Base-by-base conservation (phyloP, 2,797 vertebrate genomes). In the Carduelis carduelis region DNA sequence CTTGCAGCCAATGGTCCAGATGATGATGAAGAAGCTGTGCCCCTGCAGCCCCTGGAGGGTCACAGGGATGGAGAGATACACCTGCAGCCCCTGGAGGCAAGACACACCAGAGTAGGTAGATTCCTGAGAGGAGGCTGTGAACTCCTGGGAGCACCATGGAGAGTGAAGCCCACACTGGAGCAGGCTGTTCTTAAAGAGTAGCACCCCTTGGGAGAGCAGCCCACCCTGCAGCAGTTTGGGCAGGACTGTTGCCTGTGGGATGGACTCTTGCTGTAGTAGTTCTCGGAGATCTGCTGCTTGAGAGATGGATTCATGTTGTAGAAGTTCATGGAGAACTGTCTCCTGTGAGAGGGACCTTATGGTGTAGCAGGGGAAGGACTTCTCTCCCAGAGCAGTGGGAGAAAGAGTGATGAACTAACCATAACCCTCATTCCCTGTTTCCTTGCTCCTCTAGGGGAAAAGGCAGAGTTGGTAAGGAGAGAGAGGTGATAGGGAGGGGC, bases 211-310 rank as follows among this genome's bases (percentile, higher is more conserved):
- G 41, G 28, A 63, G 10, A 28, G n/a, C 15, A 14, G 27, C 28
- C 23, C 28, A n/a, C 2, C 2, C 8, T 46, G 8, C 49, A 55
- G 34, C 16, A 28, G 5, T 39, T 0, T 46, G 49, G 23, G 23
- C 19, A 63, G 5, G 6, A 20, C 23, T 16, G 5, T 3, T 39
- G 34, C 20, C 19, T 39, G 28, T 24, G 57, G 34, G 15, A 47
- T 13, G 10, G 28, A 34, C 10, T n/a, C 12, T 12, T 19, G 3
- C 8, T 37, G 6, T 6, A 23, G 47, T 14, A 24, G 34, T 28
- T 47, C 5, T 1, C 12, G 55, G 49, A 55, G 24, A 16, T 55
- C 80, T 63, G 9, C 8, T 63, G 5, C 6, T 47, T 0, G 0
- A 30, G 49, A 56, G 41, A 47, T 21, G 20, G 24, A 47, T 28